A percentile compares a stretch with the other conserved stretches of the same genome.
These are phyloP conservation scores for Lanistes nyassanus DNA, from an alignment of 1,140 invertebrate species.

Conservation along the genomic window DNA sequence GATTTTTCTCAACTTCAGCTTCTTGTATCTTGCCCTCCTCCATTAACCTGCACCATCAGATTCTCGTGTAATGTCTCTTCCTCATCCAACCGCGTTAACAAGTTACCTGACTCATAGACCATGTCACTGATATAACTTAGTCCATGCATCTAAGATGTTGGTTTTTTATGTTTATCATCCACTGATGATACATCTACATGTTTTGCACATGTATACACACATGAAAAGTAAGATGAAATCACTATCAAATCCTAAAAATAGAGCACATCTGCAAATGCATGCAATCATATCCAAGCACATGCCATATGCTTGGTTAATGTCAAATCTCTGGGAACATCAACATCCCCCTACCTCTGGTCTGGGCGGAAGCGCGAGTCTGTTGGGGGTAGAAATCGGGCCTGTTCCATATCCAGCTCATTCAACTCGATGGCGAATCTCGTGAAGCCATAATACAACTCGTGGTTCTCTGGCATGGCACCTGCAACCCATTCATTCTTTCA, in stretches of 20 bases:
- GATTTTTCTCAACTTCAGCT: slow-evolving; percentile 78
- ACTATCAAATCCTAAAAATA: neutral
- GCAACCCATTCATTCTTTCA: slow-evolving; percentile 3
- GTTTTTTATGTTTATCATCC: too few species aligned
- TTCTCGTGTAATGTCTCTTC: neutral
- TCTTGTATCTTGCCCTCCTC: slow-evolving; percentile 81
- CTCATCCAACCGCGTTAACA: neutral
- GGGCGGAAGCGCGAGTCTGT: slow-evolving; percentile 80
- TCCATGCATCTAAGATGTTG: too few species aligned
- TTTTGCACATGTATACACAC: neutral
- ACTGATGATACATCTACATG: neutral
- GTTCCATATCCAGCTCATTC: slow-evolving; percentile 80
- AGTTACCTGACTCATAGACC: too few species aligned
- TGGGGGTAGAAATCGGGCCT: slow-evolving; percentile 74
- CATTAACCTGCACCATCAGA: slow-evolving; percentile 66
- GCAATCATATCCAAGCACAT: neutral
- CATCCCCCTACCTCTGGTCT: slow-evolving; percentile 68
- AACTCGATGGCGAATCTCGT: slow-evolving; percentile 86
- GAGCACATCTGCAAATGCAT: neutral
- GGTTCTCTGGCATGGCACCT: slow-evolving; percentile 83
- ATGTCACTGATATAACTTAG: neutral
- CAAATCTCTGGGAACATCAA: neutral
- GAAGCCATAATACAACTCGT: slow-evolving; percentile 86
- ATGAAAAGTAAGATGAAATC: neutral
- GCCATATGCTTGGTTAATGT: neutral